A percentile compares a stretch with the other conserved stretches of the same genome.
These are phyloP conservation scores for Cyprinodon tularosa DNA, from an alignment of 2,113 vertebrate species.

Conservation along the genomic window DNA sequence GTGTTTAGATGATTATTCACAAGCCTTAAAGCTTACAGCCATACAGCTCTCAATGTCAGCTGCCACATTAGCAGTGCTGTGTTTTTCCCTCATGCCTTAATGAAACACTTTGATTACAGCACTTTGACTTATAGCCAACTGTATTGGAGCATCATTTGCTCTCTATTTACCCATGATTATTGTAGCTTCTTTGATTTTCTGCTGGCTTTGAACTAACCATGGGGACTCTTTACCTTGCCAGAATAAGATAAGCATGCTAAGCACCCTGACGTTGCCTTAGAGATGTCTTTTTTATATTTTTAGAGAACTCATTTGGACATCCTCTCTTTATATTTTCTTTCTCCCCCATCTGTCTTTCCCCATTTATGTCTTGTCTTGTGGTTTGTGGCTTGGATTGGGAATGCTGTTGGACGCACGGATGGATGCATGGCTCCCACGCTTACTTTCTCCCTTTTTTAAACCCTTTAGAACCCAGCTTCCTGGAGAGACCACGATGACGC, in stretches of 20 bases:
- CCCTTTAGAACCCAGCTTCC: constrained; percentile 95
- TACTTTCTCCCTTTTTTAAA: constrained; percentile 66
- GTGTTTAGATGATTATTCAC: constrained; percentile 76
- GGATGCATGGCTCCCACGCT: constrained; percentile 78
- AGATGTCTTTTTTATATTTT: constrained; percentile 72
- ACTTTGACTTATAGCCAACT: constrained; percentile 72
- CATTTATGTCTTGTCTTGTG: constrained; percentile 77
- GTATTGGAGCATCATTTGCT: constrained; percentile 43
- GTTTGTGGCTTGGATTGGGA: constrained; percentile 86
- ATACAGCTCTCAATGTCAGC: constrained; percentile 63
- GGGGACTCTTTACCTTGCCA: constrained; percentile 33
- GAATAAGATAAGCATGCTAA: constrained; percentile 51
- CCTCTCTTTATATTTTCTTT: constrained; percentile 37
- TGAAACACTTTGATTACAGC: constrained; percentile 73
- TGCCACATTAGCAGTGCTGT: constrained; percentile 63
- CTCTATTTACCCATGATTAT: constrained; percentile 54
- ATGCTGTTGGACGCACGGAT: constrained; percentile 83
- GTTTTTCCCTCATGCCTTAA: constrained; percentile 73
- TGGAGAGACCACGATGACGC: constrained; percentile 99
- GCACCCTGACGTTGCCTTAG: constrained; percentile 55
- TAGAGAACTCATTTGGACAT: constrained; percentile 82
- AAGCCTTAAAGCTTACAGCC: constrained; percentile 31
- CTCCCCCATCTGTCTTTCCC: constrained; percentile 13
- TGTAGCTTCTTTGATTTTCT: constrained; percentile 60
- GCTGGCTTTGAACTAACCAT: constrained; percentile 36